Evolutionary conservation across 2,888 invertebrate genomes (phyloP), one percentile per base, ranked within the genome.

Genomic region (Eilema griseolum): DNA sequence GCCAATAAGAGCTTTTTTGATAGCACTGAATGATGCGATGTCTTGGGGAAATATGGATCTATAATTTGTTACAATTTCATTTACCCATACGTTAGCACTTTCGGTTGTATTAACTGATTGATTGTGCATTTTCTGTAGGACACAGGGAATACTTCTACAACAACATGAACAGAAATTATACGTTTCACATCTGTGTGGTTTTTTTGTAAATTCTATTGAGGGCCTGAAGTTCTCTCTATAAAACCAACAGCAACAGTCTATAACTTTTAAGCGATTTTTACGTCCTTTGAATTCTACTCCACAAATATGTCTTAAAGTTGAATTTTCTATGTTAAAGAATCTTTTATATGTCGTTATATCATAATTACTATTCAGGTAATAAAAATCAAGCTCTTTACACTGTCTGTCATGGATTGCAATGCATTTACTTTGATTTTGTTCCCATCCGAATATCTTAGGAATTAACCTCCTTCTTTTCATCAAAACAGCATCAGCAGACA

Each of bases 241-340:
- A 64, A 76, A 79, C 89, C 89, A 89, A 69, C 89, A 89, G 69
- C 89, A 88, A 74, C 81, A 78, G 0, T 67, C 3, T 8, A 24
- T 26, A 31, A 65, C 14, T 28, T 20, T 65, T 56, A 65, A n/a
- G n/a, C 46, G 20, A n/a, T 33, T 31, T n/a, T 56, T 56, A 4
- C 2, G 52, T n/a, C 23, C 56, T 10, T 56, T 31, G 31, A 56
- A 31, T 23, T 31, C 28, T 56, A 37, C 4, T 65, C 12, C 14
- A n/a, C n/a, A 8, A 28, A 46, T 28, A 52, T 52, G 52, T 5
- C 52, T 52, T 52, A 52, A 52, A 52, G 52, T 52, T n/a, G 20
- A 14, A n/a, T 28, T 7, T 41, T 26, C 64, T 52, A 10, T n/a
- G 14, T 11, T n/a, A 56, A 10, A 28, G 31, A 31, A 20, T 69